These are phyloP conservation scores for Diglossa brunneiventris DNA, from an alignment of 2,113 vertebrate genomes.

Conservation along the genomic window DNA sequence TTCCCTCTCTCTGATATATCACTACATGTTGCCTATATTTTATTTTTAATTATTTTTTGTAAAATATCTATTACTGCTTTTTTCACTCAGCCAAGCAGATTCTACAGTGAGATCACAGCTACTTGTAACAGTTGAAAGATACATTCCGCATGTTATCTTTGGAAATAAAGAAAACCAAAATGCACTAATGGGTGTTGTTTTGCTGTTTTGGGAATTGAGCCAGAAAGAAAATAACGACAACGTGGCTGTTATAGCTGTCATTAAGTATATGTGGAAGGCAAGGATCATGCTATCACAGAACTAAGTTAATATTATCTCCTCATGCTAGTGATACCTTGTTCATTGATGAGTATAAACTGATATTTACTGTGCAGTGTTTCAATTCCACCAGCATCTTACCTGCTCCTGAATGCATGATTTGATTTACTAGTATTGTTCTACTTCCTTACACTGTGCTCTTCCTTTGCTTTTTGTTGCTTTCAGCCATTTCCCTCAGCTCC, in stretches of 20 bases:
- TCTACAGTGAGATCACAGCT: not conserved
- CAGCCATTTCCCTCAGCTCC: conserved; percentile 19
- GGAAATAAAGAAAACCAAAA: not conserved
- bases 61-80: not conserved
- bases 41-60: not conserved
- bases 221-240: not conserved
- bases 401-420: not conserved
- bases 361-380: not conserved
- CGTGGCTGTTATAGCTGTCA: not conserved
- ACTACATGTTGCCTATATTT: not conserved
- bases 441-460: not conserved
- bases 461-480: conserved; percentile 4
- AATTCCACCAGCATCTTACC: not conserved
- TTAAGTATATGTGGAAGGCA: not conserved
- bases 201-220: not conserved
- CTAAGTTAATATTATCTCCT: not conserved
- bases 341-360: not conserved
- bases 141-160: not conserved
- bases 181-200: not conserved
- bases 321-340: not conserved
- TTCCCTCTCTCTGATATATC: not conserved
- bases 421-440: not conserved
- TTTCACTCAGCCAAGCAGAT: not conserved
- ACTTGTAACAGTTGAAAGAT: not conserved
- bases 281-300: not conserved